Conservation (phyloP, 2,797 vertebrate species). For the Chrosomus eos region DNA sequence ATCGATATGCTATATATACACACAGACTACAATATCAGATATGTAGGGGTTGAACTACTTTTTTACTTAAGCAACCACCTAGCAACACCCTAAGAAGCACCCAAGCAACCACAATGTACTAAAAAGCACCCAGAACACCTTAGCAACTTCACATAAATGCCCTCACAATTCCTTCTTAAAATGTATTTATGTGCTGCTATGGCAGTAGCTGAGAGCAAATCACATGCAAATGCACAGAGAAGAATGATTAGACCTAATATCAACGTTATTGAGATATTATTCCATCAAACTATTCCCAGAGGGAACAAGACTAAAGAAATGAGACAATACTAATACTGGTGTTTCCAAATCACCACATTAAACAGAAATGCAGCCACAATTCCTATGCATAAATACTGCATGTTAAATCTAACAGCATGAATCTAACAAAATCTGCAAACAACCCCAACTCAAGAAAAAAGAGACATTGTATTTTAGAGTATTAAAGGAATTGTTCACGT, state of each 20-base stretch:
- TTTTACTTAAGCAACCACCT: neutral
- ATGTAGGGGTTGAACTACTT: neutral
- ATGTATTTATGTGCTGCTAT: conserved; percentile 75
- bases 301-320: conserved; percentile 60
- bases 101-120: neutral
- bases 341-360: conserved; percentile 44
- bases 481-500: no score
- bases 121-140: neutral
- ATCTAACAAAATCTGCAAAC: neutral
- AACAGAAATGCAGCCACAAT: conserved; percentile 5
- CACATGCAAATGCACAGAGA: conserved; percentile 75
- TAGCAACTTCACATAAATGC: neutral
- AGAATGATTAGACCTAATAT: conserved; percentile 63
- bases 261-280: conserved; percentile 65
- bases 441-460: neutral
- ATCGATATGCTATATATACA: neutral
- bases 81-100: neutral
- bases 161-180: conserved; percentile 45
- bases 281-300: conserved; percentile 60
- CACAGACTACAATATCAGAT: neutral
- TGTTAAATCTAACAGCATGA: neutral
- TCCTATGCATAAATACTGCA: neutral
- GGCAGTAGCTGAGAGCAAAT: conserved; percentile 77
- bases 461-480: no score
- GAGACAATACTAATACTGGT: conserved; percentile 54